Base-by-base conservation (phyloP, 2,888 invertebrate genomes). In the Cryptocephalus moraei region DNA sequence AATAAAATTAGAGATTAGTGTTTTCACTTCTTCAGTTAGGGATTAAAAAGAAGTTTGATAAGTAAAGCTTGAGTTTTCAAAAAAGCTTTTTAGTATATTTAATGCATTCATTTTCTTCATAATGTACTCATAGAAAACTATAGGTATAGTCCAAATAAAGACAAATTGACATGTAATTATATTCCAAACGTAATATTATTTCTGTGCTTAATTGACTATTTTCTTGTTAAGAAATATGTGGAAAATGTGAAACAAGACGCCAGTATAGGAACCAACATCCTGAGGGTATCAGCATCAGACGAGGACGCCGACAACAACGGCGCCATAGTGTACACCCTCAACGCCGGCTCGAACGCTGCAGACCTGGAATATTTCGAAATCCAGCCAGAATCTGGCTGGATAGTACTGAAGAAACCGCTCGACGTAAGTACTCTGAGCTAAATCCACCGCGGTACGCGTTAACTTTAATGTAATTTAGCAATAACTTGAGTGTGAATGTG, bases 221-320 rank as follows among this genome's bases (percentile, higher is more conserved):
- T 22, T 22, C 6, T 43, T 43, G 67, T 79, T 76, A 44, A 92
- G 91, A 91, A 91, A 90, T 94, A 94, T 73, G 88, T 92, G 62
- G 93, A 94, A 73, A 93, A 93, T 71, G 93, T 94, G 47, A 93
- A 93, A 74, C 93, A 94, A 76, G 93, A 94, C 69, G 93, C 93
- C 51, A 92, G 91, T 72, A 91, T 91, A 62, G 93, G 92, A 54
- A 92, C 92, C 22, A 93, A 93, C 70, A 93, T 94, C 61, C 75
- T 93, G 55, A 81, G 93, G 65, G 93, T 95, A 32, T 95, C 94
- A 12, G 94, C 95, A 51, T 94, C 93, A 39, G 94, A 94, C 68
- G 94, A 94, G 72, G 96, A 96, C 75, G 92, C 93, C 33, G 95
- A 95, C 65, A 90, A 91, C 69, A 97, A 97, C 70, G 94, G 95